Evolutionary conservation across 2,113 vertebrate genomes (phyloP), one percentile per base, ranked within the genome.

Genomic region (Triplophysa tibetana): DNA sequence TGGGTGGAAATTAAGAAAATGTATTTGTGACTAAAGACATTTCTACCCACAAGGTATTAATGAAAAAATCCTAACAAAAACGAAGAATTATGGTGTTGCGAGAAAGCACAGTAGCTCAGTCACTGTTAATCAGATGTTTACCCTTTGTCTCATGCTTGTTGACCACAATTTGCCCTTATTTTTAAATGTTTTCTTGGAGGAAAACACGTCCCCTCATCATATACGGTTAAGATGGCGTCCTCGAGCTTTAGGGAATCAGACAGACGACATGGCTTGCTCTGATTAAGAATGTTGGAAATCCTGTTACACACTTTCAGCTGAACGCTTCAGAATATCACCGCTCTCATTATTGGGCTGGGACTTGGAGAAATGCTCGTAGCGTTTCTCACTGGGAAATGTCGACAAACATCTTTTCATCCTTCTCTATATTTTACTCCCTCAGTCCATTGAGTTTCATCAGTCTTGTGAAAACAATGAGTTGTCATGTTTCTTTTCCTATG

Each of bases 211-310:
- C 70, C n/a, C 54, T n/a, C 6, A 29, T 73, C 70, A 73, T 21
- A 60, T 73, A 60, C 58, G 4, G 58, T 75, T 61, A 48, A 75
- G 72, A 75, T 75, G 72, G 21, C 58, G 43, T 73, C 70, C 54
- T 63, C 41, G 58, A 43, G 72, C 72, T 75, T 75, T 63, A 75
- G 72, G 58, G 72, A 75, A 75, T 75, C 72, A 63, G 58, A 75
- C 58, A 75, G 72, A 75, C 72, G 48, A 75, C 72, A 75, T 75
- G 72, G 72, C 72, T 80, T 56, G 85, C 85, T 87, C 89, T 85
- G 84, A 92, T 93, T 92, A 92, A 90, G 89, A 90, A 88, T 87
- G 90, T 89, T 87, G 80, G 84, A 90, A 92, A 93, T 92, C 90
- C 90, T 91, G 92, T 92, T 91, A 92, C 86, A 85, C 88, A 89